These are phyloP conservation scores for Mermis nigrescens DNA, from an alignment of 2,888 invertebrate species.

Conservation along the genomic window DNA sequence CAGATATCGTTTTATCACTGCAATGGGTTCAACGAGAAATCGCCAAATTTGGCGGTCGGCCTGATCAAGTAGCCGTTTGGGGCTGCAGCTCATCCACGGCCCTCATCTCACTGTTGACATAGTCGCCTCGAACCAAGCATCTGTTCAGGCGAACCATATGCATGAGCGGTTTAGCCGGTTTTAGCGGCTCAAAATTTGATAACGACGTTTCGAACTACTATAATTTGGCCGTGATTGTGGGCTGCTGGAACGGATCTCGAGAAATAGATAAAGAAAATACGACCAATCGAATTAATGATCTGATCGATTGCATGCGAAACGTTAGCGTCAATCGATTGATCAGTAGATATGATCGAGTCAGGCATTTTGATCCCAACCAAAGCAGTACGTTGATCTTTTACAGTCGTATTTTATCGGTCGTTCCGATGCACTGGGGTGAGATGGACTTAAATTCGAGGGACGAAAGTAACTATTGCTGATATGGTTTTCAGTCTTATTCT, in stretches of 20 bases:
- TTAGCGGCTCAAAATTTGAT: neutral
- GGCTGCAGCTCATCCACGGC: slow-evolving; percentile 13
- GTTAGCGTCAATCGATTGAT: neutral
- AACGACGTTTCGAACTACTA: neutral
- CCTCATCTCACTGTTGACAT: neutral
- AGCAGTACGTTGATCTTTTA: no score
- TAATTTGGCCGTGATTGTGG: neutral
- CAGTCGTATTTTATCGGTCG: no score
- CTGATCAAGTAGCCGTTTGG: slow-evolving; percentile 13
- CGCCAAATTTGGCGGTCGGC: slow-evolving; percentile 15
- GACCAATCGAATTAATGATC: no score
- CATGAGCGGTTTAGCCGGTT: neutral
- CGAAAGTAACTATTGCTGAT: no score
- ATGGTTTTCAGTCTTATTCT: no score
- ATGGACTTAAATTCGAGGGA: no score
- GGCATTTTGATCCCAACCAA: neutral
- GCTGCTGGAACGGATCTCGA: no score
- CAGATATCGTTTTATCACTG: no score
- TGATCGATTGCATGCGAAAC: no score
- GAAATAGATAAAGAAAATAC: no score
- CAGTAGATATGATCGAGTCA: neutral
- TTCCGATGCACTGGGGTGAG: no score
- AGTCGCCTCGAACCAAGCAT: neutral
- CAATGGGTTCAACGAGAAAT: slow-evolving; percentile 11
- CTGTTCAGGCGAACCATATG: neutral